These are phyloP conservation scores for Conus betulinus DNA, from an alignment of 1,140 invertebrate genomes.

Conservation along the genomic window DNA sequence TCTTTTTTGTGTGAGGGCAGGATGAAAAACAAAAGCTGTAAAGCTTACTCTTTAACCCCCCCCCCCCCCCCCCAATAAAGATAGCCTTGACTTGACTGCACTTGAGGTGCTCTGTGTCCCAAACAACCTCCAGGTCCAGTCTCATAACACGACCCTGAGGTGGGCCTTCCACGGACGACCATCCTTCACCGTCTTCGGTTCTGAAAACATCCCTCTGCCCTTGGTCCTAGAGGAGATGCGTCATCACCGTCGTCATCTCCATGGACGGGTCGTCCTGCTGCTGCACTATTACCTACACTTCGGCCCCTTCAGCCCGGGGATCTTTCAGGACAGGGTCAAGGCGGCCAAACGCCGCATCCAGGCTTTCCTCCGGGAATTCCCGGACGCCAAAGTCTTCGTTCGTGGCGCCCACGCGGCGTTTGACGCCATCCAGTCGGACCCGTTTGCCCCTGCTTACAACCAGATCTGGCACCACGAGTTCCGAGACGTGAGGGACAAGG, in stretches of 20 bases:
- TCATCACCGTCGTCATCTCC: neutral
- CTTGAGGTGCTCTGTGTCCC: too few relatives aligned
- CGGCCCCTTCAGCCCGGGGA: neutral
- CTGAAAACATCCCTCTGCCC: neutral
- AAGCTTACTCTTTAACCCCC: too few relatives aligned
- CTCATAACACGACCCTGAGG: neutral
- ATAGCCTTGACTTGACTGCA: too few relatives aligned
- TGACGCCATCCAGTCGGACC: neutral
- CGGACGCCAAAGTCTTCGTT: neutral
- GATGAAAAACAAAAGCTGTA: too few relatives aligned
- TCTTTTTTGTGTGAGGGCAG: too few relatives aligned
- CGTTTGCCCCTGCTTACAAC: neutral
- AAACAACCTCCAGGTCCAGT: neutral
- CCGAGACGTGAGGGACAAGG: constrained; percentile 16
- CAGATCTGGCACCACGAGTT: constrained; percentile 33
- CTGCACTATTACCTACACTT: constrained; percentile 35
- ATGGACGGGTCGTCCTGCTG: neutral
- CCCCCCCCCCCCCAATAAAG: too few relatives aligned
- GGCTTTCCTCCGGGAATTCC: constrained; percentile 4
- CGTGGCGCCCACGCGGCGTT: constrained; percentile 20
- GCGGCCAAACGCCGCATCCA: neutral
- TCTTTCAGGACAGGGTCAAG: neutral
- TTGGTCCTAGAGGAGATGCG: neutral
- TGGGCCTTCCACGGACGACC: neutral
- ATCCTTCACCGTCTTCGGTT: too few relatives aligned